Evolutionary conservation across 2,113 vertebrate species (phyloP), one percentile per base, ranked within the genome.

Genomic region (Oncorhynchus gorbuscha): DNA sequence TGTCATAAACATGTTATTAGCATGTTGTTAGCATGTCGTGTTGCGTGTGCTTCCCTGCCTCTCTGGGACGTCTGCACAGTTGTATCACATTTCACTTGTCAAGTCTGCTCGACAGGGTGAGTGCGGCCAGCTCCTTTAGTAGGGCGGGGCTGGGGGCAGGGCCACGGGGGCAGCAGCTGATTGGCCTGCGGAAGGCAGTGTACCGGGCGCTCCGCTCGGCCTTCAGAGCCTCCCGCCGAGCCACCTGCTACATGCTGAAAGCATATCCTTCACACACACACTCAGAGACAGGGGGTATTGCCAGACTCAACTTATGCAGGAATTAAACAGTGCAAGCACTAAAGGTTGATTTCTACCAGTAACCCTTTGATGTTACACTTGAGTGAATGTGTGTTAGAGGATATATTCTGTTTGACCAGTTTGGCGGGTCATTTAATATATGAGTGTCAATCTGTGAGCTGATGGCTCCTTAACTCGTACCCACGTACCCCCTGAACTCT

Each of bases 91-190:
- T 98, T 98, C 98, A 99, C 97, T 98, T 98, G 96, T 98, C 95
- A 99, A 98, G 97, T 99, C 97, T 99, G 96, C 96, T 99, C 97
- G 97, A 98, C 97, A 99, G 98, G 97, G 98, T 99, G 95, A 98
- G 96, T 96, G 96, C 95, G 71, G 95, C 96, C 94, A 94, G 95
- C 95, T 93, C 95, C 94, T 96, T 97, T 95, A 98, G 96, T 96
- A 98, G 97, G 95, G 94, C 95, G 84, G 95, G 95, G 87, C 95
- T 95, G 0, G 85, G 83, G 86, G 94, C 95, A 76, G 85, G 83
- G 86, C 95, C 95, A 76, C 94, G 94, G 39, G 94, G 93, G 76
- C 98, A 97, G 92, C 97, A 99, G 83, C 96, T 99, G 71, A 92
- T 96, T 2, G 98, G 98, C 78, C 95, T 99, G 80, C 95, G 97